These are phyloP conservation scores for Pedetes capensis DNA, from an alignment of 2,113 vertebrate species.

Conservation along the genomic window DNA sequence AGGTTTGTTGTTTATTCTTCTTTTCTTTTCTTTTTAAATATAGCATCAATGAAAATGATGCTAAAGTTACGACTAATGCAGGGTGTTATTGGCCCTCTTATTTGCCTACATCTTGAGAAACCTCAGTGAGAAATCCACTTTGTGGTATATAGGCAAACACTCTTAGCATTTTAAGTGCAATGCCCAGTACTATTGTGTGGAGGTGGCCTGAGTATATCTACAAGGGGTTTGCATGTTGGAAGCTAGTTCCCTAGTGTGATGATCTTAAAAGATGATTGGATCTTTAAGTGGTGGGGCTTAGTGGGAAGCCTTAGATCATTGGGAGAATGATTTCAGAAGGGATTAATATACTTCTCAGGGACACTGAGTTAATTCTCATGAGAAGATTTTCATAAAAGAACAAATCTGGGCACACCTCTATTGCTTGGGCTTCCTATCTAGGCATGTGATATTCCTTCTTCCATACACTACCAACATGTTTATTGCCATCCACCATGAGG, in stretches of 20 bases:
- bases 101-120: not conserved
- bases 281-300: not conserved
- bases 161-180: not conserved
- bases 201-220: not conserved
- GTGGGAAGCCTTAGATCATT: not conserved
- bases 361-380: not conserved
- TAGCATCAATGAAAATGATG: constrained; percentile 20
- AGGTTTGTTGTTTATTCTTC: constrained; percentile 50
- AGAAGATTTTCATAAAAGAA: not conserved
- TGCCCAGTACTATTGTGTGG: not conserved
- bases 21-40: not conserved
- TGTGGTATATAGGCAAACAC: not conserved
- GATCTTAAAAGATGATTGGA: not conserved
- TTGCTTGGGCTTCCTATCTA: not conserved
- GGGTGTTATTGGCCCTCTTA: not conserved
- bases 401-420: too few relatives aligned
- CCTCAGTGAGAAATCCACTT: not conserved
- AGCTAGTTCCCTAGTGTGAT: not conserved
- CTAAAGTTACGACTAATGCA: not conserved
- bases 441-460: not conserved
- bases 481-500: not conserved
- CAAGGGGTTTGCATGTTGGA: not conserved
- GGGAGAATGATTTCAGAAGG: not conserved
- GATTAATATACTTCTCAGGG: not conserved
- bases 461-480: not conserved